phyloP scores from a whole-genome alignment of 35 echinoderm and acorn worm genomes.

The Ophioderma brevispina region DNA sequence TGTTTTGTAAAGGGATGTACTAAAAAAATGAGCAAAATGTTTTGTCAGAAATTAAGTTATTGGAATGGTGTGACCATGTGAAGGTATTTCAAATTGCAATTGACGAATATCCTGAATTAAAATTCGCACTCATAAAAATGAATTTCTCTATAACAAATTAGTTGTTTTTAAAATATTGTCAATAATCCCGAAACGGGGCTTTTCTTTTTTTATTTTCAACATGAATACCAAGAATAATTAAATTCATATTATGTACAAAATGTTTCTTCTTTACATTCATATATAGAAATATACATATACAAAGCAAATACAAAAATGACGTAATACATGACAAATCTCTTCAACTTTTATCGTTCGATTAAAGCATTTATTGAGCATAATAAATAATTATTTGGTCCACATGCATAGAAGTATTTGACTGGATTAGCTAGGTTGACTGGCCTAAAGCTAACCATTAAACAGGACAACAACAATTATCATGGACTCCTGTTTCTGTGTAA shows the following conservation, averaged over 20 bases:
- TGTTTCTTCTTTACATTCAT: constrained; percentile 42
- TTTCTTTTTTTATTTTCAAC: constrained; percentile 51
- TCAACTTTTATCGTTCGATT: background rate
- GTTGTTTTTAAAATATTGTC: background rate
- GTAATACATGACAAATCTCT: constrained; percentile 10
- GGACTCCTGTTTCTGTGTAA: background rate
- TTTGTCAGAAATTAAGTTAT: background rate
- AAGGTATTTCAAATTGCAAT: too few species aligned
- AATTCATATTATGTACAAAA: constrained; percentile 75
- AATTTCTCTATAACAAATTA: background rate
- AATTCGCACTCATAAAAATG: background rate
- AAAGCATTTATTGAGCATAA: constrained; percentile 46
- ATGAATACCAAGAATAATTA: constrained; percentile 56
- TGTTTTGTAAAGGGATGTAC: too few species aligned
- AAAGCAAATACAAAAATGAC: constrained; percentile 75
- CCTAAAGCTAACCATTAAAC: background rate
- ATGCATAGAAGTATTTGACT: constrained; percentile 86
- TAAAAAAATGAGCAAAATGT: too few species aligned
- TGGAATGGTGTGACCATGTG: background rate
- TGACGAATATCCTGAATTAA: too few species aligned
- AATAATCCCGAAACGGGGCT: background rate
- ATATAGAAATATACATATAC: constrained; percentile 37
- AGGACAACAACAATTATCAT: background rate
- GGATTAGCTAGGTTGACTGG: constrained; percentile 25
- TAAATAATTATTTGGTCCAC: constrained; percentile 89